Conservation (phyloP, 2,113 vertebrate species). For the Rostratula benghalensis region DNA sequence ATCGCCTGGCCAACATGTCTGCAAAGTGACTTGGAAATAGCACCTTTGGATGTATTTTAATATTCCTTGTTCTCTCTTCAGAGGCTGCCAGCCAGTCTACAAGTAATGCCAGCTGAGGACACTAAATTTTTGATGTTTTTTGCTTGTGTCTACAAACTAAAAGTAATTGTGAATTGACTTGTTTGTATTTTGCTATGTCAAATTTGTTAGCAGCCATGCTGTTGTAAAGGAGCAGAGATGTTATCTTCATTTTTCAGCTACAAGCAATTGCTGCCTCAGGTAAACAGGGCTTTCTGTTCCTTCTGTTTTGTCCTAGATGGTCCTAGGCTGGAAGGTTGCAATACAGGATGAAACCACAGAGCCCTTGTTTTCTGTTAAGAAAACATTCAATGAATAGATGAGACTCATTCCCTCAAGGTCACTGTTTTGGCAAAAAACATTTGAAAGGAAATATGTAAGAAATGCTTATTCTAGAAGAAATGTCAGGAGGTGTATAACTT, state of each 20-base stretch:
- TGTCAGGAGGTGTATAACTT: background rate
- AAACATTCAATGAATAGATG: background rate
- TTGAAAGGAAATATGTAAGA: background rate
- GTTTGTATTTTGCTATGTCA: background rate
- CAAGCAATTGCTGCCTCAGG: background rate
- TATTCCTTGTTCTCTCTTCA: background rate
- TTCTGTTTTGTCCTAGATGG: background rate
- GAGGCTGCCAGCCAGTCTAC: conserved; percentile 20
- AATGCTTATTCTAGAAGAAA: conserved; percentile 29
- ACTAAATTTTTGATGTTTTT: background rate
- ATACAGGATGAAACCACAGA: background rate
- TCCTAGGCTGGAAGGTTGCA: background rate
- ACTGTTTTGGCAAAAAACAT: background rate
- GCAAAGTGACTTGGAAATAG: background rate
- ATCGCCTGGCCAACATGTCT: background rate
- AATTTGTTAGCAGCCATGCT: background rate
- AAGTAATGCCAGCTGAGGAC: background rate
- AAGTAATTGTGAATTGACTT: background rate
- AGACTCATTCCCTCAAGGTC: background rate
- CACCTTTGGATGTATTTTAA: background rate
- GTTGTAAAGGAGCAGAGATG: background rate
- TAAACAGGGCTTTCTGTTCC: background rate
- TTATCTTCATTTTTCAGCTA: background rate
- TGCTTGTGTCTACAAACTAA: background rate
- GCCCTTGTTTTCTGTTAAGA: background rate